A percentile compares a stretch with the other conserved stretches of the same genome.
These are phyloP conservation scores for Cyprinodon tularosa DNA, from an alignment of 2,113 vertebrate species.

Conservation along the genomic window DNA sequence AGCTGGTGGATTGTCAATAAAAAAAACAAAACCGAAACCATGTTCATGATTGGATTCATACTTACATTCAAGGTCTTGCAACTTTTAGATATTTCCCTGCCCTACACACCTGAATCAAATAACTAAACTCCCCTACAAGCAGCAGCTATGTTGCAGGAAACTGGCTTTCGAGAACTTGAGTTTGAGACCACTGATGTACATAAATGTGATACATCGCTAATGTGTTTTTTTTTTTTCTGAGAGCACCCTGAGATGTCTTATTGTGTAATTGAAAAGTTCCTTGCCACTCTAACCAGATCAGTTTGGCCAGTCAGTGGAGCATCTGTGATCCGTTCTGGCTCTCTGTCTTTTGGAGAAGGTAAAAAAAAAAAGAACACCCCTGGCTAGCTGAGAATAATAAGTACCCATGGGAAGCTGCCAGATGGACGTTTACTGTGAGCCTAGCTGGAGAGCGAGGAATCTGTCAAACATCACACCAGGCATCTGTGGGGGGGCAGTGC, in stretches of 20 bases:
- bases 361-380: conserved; percentile 75
- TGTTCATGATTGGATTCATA: too few relatives aligned
- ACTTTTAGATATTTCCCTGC: too few relatives aligned
- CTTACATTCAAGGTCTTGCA: too few relatives aligned
- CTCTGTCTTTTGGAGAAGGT: background rate
- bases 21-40: background rate
- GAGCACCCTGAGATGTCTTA: conserved; percentile 34
- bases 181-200: background rate
- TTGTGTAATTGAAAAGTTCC: conserved; percentile 71
- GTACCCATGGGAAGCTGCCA: conserved; percentile 79
- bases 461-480: conserved; percentile 79
- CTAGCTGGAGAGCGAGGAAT: conserved; percentile 75
- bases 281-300: conserved; percentile 38
- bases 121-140: too few relatives aligned
- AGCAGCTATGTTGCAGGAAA: too few relatives aligned
- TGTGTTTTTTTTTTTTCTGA: conserved; percentile 12
- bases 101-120: too few relatives aligned
- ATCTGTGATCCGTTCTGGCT: conserved; percentile 68
- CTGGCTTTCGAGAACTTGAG: too few relatives aligned
- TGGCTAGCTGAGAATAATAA: conserved; percentile 82
- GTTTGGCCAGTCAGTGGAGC: conserved; percentile 55
- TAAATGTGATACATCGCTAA: background rate
- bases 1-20: conserved; percentile 25
- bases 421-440: conserved; percentile 82
- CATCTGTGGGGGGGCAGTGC: conserved; percentile 69